A percentile compares a stretch with the other conserved stretches of the same genome.
Evolutionary conservation across 1,140 invertebrate species (phyloP).

Genomic region (Lysiphlebus fabarum): DNA sequence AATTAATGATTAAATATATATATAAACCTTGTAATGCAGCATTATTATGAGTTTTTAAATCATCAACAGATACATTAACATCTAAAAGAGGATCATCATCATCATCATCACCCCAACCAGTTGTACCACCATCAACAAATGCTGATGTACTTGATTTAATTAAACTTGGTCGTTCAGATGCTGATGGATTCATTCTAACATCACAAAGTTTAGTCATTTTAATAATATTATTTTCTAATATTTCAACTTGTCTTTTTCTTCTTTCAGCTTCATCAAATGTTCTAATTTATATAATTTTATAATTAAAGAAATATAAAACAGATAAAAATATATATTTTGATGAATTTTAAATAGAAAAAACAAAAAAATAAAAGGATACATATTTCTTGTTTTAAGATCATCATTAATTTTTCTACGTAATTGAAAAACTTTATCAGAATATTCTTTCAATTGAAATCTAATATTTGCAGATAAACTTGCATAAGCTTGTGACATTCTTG

Average conservation of each 20-base stretch:
- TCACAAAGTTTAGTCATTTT: slow-evolving; percentile 60
- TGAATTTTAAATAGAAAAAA: slow-evolving; percentile 6
- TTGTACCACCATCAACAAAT: slow-evolving; percentile 53
- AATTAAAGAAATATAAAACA: slow-evolving; percentile 33
- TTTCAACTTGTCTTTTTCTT: slow-evolving; percentile 59
- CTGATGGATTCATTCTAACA: slow-evolving; percentile 34
- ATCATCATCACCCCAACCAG: slow-evolving; percentile 49
- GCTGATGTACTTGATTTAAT: slow-evolving; percentile 37
- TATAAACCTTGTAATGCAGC: slow-evolving; percentile 39
- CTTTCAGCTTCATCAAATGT: slow-evolving; percentile 63
- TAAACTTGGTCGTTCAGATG: slow-evolving; percentile 34
- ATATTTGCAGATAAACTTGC: slow-evolving; percentile 60
- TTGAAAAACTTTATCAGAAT: slow-evolving; percentile 59
- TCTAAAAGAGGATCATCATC: slow-evolving; percentile 37
- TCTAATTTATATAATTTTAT: slow-evolving; percentile 46
- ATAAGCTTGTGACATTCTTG: slow-evolving; percentile 56
- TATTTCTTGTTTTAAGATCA: slow-evolving; percentile 47
- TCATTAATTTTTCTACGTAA: slow-evolving; percentile 59
- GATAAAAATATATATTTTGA: background rate
- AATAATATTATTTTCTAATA: slow-evolving; percentile 58
- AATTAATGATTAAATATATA: slow-evolving; percentile 9
- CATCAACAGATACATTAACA: slow-evolving; percentile 35
- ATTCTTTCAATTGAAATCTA: slow-evolving; percentile 62
- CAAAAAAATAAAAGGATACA: slow-evolving; percentile 55
- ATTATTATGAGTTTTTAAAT: slow-evolving; percentile 42